Evolutionary conservation across 1,140 invertebrate species (phyloP).

Genomic region (Drosophila micromelanica): DNA sequence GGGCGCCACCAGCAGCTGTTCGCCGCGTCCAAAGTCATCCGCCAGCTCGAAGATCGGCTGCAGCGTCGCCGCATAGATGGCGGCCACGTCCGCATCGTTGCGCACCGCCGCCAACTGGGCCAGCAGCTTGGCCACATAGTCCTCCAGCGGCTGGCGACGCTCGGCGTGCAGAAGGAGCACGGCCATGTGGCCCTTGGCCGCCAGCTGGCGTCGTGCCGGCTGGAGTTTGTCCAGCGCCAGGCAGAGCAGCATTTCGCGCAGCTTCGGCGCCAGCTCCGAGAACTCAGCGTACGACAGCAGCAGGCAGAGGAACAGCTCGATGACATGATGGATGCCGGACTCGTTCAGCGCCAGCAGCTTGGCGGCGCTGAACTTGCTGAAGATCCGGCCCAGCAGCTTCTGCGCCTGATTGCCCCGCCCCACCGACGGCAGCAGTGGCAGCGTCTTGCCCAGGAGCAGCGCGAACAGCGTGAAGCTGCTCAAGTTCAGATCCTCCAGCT

Average conservation of each 20-base stretch:
- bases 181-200: constrained; percentile 79
- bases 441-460: constrained; percentile 67
- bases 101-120: constrained; percentile 60
- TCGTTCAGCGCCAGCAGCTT: constrained; percentile 79
- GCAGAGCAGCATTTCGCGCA: constrained; percentile 71
- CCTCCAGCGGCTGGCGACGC: constrained; percentile 47
- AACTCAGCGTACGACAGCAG: constrained; percentile 59
- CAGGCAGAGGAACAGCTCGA: constrained; percentile 75
- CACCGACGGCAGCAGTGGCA: constrained; percentile 34
- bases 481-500: constrained; percentile 70
- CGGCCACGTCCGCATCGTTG: constrained; percentile 63
- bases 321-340: constrained; percentile 79
- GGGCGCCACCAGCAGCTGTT: constrained; percentile 68
- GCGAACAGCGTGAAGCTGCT: constrained; percentile 74
- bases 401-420: constrained; percentile 58
- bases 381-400: constrained; percentile 81
- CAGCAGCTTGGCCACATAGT: constrained; percentile 73
- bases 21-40: constrained; percentile 66
- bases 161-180: constrained; percentile 69
- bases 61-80: constrained; percentile 54
- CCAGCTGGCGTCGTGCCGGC: constrained; percentile 49
- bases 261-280: constrained; percentile 56
- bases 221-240: constrained; percentile 71
- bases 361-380: constrained; percentile 78
- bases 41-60: constrained; percentile 63